Evolutionary conservation across 2,888 invertebrate genomes (phyloP), one percentile per base, ranked within the genome.

Genomic region (Sceliomorpha sp.): DNA sequence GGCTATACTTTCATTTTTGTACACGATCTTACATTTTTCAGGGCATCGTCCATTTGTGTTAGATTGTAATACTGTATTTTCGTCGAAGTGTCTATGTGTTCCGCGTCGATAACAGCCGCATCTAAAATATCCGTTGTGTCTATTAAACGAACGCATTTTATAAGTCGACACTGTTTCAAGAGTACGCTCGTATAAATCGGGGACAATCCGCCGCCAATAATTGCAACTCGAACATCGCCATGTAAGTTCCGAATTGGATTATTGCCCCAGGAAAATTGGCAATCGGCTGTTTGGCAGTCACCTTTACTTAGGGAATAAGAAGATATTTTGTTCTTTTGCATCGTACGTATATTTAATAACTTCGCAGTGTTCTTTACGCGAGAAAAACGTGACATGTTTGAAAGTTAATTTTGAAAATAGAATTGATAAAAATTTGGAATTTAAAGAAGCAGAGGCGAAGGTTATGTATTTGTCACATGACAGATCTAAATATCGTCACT

Each of bases 141-240:
- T 10, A 82, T 73, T 4, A 86, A 40, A 45, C 78, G 70, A 24
- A 86, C 74, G 3, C 47, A 63, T 45, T 79, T 81, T 45, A 86
- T 79, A 1, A 76, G 39, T 27, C 73, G 74, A 37, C 78, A 83
- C 71, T 86, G 85, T 68, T 86, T 87, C 6, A 86, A 64, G 37
- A 87, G 76, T 27, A 84, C 20, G 8, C 78, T 73, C 2, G 84
- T 67, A 47, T 77, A 84, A 47, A 80, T 62, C 1, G 81, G 68
- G 0, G 76, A 62, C 20, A 63, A 73, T 36, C 82, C 81, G 31
- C 85, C 84, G 1, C 85, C 86, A 9, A 86, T 76, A 50, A 87
- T 78, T 34, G 76, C 78, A n/a, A 86, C 72, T 45, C 70, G 73
- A 31, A 84, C 13, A 12, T 74, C 40, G 7, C 55, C 62, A 29